Conservation (phyloP, 1,140 invertebrate species). For the Psix sp. region DNA sequence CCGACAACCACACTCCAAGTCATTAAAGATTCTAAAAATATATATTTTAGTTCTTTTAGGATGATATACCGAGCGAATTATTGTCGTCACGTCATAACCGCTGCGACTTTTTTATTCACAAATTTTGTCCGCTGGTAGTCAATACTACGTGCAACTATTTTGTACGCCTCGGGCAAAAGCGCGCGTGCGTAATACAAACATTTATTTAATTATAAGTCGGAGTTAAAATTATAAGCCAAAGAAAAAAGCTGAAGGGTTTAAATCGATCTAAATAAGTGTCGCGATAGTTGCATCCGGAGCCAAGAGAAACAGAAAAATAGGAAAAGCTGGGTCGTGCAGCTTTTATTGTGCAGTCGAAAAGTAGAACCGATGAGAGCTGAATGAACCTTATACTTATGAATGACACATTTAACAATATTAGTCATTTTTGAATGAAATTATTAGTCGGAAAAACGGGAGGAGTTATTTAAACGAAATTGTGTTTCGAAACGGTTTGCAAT, state of each 20-base stretch:
- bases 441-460: too few species aligned
- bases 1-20: conserved; percentile 24
- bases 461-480: too few species aligned
- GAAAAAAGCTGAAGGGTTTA: conserved; percentile 16
- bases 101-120: too few species aligned
- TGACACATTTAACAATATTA: too few species aligned
- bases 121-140: not conserved
- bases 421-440: too few species aligned
- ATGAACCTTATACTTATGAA: too few species aligned
- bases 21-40: conserved; percentile 38
- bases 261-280: conserved; percentile 30
- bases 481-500: too few species aligned
- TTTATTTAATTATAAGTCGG: conserved; percentile 19
- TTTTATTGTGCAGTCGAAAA: conserved; percentile 8
- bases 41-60: conserved; percentile 17
- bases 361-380: not conserved
- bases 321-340: conserved; percentile 6
- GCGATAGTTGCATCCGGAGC: conserved; percentile 19
- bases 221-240: conserved; percentile 17
- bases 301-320: conserved; percentile 22
- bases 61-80: conserved; percentile 2
- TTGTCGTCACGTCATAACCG: too few species aligned
- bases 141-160: too few species aligned
- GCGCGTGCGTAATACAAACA: not conserved
- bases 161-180: too few species aligned